Conservation (phyloP, 2,113 vertebrate genomes). For the Tenebrosternarchus preto region DNA sequence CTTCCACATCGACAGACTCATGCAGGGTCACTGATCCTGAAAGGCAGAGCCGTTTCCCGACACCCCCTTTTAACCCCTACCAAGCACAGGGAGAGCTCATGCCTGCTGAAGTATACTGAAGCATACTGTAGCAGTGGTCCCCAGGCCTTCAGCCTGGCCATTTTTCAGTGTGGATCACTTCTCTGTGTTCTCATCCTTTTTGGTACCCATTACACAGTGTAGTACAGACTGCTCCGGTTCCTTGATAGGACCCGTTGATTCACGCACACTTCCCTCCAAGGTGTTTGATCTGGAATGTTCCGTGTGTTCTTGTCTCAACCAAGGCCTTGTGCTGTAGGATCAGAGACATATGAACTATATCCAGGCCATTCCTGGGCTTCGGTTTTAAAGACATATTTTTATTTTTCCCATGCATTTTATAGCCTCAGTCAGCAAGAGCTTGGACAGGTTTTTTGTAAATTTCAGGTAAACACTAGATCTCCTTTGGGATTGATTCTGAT, state of each 20-base stretch:
- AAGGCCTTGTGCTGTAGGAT: conserved; percentile 53
- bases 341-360: conserved; percentile 56
- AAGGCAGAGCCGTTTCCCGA: neutral
- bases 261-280: neutral
- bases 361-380: conserved; percentile 60
- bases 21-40: conserved; percentile 82
- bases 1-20: conserved; percentile 97
- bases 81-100: conserved; percentile 57
- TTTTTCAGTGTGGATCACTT: conserved; percentile 9
- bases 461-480: conserved; percentile 61
- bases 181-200: conserved; percentile 44
- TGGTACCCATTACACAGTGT: conserved; percentile 58
- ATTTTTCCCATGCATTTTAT: conserved; percentile 66
- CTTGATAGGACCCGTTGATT: conserved; percentile 62
- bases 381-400: conserved; percentile 57
- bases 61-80: conserved; percentile 34
- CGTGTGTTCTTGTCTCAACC: conserved; percentile 22
- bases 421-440: conserved; percentile 61
- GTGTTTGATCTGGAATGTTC: conserved; percentile 26
- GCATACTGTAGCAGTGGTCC: conserved; percentile 60
- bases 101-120: conserved; percentile 58
- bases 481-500: conserved; percentile 56
- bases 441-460: conserved; percentile 49
- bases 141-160: conserved; percentile 49
- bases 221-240: conserved; percentile 67